Evolutionary conservation across 2,797 vertebrate species (phyloP).

Genomic region (Melanotaenia nigrans): DNA sequence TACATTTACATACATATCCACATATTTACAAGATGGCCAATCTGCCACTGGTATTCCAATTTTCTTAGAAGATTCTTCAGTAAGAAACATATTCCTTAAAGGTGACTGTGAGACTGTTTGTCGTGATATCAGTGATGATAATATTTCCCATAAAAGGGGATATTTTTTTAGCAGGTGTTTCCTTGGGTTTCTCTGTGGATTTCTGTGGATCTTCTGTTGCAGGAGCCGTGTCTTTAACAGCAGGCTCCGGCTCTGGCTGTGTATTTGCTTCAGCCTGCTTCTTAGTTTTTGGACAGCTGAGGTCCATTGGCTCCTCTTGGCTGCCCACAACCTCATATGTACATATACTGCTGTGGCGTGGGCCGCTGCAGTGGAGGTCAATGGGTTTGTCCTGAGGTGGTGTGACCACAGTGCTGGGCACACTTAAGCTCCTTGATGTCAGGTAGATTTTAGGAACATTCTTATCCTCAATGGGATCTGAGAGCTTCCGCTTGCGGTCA

Average conservation of each 20-base stretch:
- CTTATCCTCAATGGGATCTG: slow-evolving; percentile 82
- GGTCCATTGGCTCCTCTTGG: slow-evolving; percentile 96
- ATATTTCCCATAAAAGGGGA: slow-evolving; percentile 98
- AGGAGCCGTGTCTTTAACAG: slow-evolving; percentile 27
- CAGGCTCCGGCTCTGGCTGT: slow-evolving; percentile 1
- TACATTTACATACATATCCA: slow-evolving; percentile 81
- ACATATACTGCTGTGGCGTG: slow-evolving; percentile 38
- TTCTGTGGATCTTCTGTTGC: slow-evolving; percentile 34
- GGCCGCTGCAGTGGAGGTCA: slow-evolving; percentile 77
- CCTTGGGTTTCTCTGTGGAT: slow-evolving; percentile 76
- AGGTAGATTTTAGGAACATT: slow-evolving; percentile 87
- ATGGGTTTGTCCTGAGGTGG: slow-evolving; percentile 86
- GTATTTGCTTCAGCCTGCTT: slow-evolving; percentile 49
- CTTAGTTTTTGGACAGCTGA: slow-evolving; percentile 92
- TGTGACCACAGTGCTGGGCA: slow-evolving; percentile 80
- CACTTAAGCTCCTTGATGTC: slow-evolving; percentile 88
- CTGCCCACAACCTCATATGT: slow-evolving; percentile 75
- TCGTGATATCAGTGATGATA: slow-evolving; percentile 97
- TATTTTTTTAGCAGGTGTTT: slow-evolving; percentile 82
- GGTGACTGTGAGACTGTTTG: slow-evolving; percentile 97
- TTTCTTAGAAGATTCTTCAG: slow-evolving; percentile 61
- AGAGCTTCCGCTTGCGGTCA: slow-evolving; percentile 91
- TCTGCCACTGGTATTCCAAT: slow-evolving; percentile 25
- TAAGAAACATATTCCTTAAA: slow-evolving; percentile 98
- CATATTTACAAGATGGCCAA: slow-evolving; percentile 66